Conservation (phyloP, 1,140 invertebrate genomes). For the Drosophila grimshawi region DNA sequence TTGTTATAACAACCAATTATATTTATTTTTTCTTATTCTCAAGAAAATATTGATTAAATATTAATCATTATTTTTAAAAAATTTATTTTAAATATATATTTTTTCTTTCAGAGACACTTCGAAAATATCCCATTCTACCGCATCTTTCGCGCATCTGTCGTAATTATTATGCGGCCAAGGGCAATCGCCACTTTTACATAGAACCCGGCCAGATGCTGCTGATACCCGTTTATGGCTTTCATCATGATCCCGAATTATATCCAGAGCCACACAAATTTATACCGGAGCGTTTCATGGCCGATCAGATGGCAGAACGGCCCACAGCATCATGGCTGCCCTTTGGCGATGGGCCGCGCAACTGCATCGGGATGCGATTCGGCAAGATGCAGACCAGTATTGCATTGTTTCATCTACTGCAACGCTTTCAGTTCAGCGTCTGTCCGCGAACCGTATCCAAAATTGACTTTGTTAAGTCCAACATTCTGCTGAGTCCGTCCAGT, state of each 20-base stretch:
- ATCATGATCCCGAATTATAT: conserved; percentile 86
- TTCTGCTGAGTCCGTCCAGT: conserved; percentile 80
- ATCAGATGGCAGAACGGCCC: conserved; percentile 83
- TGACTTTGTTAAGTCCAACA: conserved; percentile 84
- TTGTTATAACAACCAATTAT: no score
- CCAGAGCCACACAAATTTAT: conserved; percentile 87
- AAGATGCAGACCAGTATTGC: conserved; percentile 85
- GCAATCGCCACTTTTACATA: conserved; percentile 59
- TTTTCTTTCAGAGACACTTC: conserved; percentile 67
- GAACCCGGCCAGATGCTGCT: conserved; percentile 83
- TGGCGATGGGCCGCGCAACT: conserved; percentile 86
- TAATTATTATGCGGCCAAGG: conserved; percentile 64
- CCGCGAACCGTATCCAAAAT: conserved; percentile 83
- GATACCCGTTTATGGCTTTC: conserved; percentile 87
- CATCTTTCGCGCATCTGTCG: conserved; percentile 70
- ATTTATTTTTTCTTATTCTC: no score
- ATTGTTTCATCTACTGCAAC: conserved; percentile 79
- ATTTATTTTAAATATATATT: neutral
- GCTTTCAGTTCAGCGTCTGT: conserved; percentile 78
- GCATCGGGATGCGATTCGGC: conserved; percentile 85
- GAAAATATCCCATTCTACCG: conserved; percentile 85
- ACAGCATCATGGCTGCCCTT: conserved; percentile 86
- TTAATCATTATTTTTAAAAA: no score
- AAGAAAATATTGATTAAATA: no score
- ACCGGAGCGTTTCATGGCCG: conserved; percentile 86